These are phyloP conservation scores for Drosophila obscura DNA, from an alignment of 1,140 invertebrate species.

Conservation along the genomic window DNA sequence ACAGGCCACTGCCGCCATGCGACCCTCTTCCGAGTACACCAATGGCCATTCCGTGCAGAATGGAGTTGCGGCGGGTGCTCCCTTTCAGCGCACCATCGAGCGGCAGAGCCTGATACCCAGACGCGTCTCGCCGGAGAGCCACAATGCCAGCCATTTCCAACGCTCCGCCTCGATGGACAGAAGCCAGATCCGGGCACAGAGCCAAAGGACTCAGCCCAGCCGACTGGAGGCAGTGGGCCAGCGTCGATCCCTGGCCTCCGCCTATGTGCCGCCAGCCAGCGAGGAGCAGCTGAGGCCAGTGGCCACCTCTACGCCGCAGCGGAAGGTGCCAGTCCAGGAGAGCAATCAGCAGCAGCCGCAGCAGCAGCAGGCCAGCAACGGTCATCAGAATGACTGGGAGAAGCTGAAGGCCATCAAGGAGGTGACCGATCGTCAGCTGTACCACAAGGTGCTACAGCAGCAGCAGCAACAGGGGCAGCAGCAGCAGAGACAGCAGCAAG, in stretches of 20 bases:
- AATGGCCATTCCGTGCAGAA: conserved; percentile 10
- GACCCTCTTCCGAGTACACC: no score
- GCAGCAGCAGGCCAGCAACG: conserved; percentile 1
- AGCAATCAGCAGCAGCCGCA: not conserved
- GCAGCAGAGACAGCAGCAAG: conserved; percentile 5
- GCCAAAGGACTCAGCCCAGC: conserved; percentile 3
- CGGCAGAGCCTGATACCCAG: conserved; percentile 72
- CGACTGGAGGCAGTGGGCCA: conserved; percentile 33
- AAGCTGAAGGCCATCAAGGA: conserved; percentile 75
- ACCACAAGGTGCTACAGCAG: conserved; percentile 68
- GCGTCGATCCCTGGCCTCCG: conserved; percentile 31
- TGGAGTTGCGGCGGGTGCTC: not conserved
- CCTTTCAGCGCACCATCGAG: conserved; percentile 46
- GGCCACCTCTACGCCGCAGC: conserved; percentile 46
- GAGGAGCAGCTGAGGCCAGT: not conserved
- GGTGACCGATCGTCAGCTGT: conserved; percentile 73
- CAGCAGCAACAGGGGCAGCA: conserved; percentile 40
- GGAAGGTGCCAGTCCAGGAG: conserved; percentile 6
- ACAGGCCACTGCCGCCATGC: not conserved
- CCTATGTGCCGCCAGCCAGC: no score
- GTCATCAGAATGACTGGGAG: conserved; percentile 65
- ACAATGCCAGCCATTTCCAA: conserved; percentile 31
- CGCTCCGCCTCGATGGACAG: conserved; percentile 71
- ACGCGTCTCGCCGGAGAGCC: conserved; percentile 46
- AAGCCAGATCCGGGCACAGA: conserved; percentile 51